Evolutionary conservation across 2,888 invertebrate species (phyloP).

Genomic region (Candidula unifasciata): DNA sequence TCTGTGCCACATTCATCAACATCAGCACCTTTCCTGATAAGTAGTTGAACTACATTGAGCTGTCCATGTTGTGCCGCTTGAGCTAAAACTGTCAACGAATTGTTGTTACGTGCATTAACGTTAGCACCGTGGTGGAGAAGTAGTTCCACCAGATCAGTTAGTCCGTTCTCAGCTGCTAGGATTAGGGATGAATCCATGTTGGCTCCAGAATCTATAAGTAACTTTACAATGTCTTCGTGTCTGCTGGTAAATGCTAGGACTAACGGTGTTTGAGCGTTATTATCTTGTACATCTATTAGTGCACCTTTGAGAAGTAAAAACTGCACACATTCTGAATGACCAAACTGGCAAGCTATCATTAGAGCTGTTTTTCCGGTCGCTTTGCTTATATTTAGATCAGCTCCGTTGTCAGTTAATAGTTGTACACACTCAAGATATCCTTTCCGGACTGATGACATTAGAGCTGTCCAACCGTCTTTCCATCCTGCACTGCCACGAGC

Average conservation of each 20-base stretch:
- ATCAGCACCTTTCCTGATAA: background rate
- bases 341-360: background rate
- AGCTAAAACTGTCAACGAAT: too few species aligned
- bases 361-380: background rate
- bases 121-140: too few species aligned
- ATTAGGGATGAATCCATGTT: background rate
- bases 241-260: background rate
- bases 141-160: too few species aligned
- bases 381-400: background rate
- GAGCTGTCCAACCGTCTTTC: background rate
- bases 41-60: background rate
- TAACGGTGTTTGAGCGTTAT: background rate
- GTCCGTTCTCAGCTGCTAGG: background rate
- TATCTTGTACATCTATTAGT: background rate
- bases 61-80: too few species aligned
- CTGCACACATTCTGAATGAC: background rate
- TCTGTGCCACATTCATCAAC: background rate
- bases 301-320: background rate
- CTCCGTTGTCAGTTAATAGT: background rate
- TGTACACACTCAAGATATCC: background rate
- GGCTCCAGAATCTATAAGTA: background rate
- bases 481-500: background rate
- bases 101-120: too few species aligned
- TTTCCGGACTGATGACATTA: background rate
- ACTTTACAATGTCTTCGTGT: background rate